Evolutionary conservation across 2,797 vertebrate species (phyloP), one percentile per base, ranked within the genome.

Genomic region (Dryobates pubescens): DNA sequence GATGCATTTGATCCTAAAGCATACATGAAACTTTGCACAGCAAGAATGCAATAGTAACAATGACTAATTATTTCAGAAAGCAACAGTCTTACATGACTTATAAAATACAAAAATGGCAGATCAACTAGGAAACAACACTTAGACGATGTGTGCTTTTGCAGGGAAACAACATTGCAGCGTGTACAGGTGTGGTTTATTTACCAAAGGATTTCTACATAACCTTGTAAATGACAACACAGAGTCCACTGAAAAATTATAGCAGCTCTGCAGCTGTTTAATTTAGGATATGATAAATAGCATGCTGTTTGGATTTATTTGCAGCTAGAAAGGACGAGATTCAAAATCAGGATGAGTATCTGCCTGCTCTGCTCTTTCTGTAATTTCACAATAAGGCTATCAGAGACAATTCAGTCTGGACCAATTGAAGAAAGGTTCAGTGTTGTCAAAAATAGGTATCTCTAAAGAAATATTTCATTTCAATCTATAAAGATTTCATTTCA

Each of bases 181-280:
- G 26, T 29, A 74, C 22, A 49, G 17, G 10, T 32, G 22, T 63
- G 34, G 38, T 76, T 92, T 45, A 43, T 89, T 90, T 89, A 82
- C 72, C 19, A 16, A 86, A 79, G 81, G 45, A 74, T 90, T 95
- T 95, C 65, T 76, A 58, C 88, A 86, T 87, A 94, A 95, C 90
- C 93, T 94, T 85, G 75, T 41, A 69, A 89, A 70, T 88, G 90
- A 92, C 86, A 94, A 74, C 51, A 77, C 58, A 54, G 17, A 62
- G 75, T 59, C 54, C 59, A 59, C 54, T 89, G 86, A 95, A 94
- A 95, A 93, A 87, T 95, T 89, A 90, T 62, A 95, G 75, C 72
- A 85, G 26, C 65, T 90, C 79, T 87, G 82, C 86, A 89, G 85
- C 84, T 94, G 82, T 72, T 95, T 95, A 85, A 93, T 85, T 92